Conservation (phyloP, 1,140 invertebrate genomes). For the Zeugodacus cucurbitae region DNA sequence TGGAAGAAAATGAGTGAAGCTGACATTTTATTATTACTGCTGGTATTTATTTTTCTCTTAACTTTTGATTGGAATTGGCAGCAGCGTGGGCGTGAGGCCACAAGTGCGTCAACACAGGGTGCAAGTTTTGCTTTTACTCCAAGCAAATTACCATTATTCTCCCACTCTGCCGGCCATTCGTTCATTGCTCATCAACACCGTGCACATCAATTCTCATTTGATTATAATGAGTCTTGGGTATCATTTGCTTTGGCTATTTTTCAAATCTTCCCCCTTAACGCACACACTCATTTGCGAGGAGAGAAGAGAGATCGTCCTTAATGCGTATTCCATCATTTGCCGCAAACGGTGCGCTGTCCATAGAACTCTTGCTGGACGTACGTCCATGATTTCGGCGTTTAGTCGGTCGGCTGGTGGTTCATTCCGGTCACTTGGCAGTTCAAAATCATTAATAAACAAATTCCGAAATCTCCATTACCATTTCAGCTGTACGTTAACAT, state of each 20-base stretch:
- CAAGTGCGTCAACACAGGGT: too few species aligned
- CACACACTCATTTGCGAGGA: not conserved
- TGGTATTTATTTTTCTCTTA: not conserved
- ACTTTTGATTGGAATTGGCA: not conserved
- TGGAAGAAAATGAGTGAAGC: not conserved
- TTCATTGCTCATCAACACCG: not conserved
- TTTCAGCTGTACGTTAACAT: not conserved
- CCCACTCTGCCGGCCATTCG: not conserved
- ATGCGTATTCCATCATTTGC: constrained; percentile 5
- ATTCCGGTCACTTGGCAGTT: not conserved
- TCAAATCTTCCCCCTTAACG: not conserved
- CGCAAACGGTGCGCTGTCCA: not conserved
- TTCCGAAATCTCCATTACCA: constrained; percentile 28
- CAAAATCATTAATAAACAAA: constrained; percentile 33
- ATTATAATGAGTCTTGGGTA: constrained; percentile 34
- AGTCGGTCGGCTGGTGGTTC: not conserved
- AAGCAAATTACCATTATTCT: too few species aligned
- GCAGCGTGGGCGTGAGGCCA: not conserved
- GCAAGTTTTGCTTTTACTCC: too few species aligned
- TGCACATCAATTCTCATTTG: constrained; percentile 26
- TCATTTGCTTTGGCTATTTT: constrained; percentile 36
- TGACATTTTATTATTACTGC: not conserved
- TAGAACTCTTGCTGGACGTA: not conserved
- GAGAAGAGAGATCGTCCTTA: not conserved
- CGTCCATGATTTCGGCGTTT: not conserved